These are phyloP conservation scores for Opisthocomus hoazin DNA, from an alignment of 2,113 vertebrate genomes.

Conservation along the genomic window DNA sequence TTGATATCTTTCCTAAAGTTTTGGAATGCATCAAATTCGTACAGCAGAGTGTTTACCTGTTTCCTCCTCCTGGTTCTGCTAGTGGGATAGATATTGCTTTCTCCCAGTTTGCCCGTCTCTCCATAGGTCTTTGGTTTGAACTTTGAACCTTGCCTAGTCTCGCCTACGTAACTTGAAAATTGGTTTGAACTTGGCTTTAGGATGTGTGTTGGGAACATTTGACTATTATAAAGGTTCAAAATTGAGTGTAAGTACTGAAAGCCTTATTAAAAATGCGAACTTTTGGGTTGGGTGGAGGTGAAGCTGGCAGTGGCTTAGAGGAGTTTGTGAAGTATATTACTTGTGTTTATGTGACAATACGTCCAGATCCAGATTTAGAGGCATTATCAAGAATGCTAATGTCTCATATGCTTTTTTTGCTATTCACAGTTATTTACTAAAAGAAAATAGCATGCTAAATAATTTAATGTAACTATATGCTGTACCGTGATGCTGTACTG, in stretches of 20 bases:
- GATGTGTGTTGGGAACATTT: neutral
- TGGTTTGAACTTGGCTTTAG: neutral
- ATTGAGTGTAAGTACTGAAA: neutral
- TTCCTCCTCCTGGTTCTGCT: accelerated
- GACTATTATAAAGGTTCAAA: neutral
- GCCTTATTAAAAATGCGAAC: neutral
- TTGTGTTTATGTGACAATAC: neutral
- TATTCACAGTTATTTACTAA: neutral
- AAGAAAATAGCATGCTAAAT: neutral
- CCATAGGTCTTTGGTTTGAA: neutral
- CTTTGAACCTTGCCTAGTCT: neutral
- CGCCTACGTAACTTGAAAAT: neutral
- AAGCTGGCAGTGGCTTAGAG: neutral
- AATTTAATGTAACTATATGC: neutral
- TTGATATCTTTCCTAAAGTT: neutral
- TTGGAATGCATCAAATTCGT: neutral
- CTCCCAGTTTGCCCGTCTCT: neutral
- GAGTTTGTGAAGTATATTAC: neutral
- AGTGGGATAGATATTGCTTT: neutral
- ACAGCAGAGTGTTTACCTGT: neutral
- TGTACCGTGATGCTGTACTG: neutral
- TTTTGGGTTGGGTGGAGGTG: neutral
- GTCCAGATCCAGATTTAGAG: neutral
- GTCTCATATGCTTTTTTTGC: neutral
- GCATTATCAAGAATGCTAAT: neutral